Evolutionary conservation across 1,140 invertebrate species (phyloP).

Genomic region (Dendroctonus ponderosae): DNA sequence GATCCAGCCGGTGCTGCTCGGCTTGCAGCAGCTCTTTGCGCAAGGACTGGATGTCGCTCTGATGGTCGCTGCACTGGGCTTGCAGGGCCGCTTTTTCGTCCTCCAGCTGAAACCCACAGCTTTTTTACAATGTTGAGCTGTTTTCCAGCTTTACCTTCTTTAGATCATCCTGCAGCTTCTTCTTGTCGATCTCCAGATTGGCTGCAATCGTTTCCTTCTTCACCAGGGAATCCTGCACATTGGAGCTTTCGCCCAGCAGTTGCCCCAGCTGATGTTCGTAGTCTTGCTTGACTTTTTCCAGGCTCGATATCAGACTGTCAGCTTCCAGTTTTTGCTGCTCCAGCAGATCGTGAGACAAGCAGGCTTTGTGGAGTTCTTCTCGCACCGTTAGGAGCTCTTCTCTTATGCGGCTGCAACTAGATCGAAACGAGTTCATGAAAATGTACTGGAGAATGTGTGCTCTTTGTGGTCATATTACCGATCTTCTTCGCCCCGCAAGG

Average conservation of each 20-base stretch:
- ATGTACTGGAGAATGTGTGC: neutral
- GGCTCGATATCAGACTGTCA: slow-evolving; percentile 66
- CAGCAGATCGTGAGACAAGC: slow-evolving; percentile 69
- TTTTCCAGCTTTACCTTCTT: slow-evolving; percentile 55
- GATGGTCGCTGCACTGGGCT: slow-evolving; percentile 69
- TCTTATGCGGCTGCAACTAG: slow-evolving; percentile 7
- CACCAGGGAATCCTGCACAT: slow-evolving; percentile 70
- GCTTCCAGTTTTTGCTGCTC: slow-evolving; percentile 78
- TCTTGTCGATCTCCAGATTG: slow-evolving; percentile 69
- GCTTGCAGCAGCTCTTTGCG: slow-evolving; percentile 74
- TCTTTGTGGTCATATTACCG: neutral
- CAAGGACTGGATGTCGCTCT: slow-evolving; percentile 69
- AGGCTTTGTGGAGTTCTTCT: slow-evolving; percentile 72
- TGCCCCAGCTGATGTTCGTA: slow-evolving; percentile 74
- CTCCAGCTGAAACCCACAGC: slow-evolving; percentile 55
- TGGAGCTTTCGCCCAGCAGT: slow-evolving; percentile 66
- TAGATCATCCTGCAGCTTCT: slow-evolving; percentile 67
- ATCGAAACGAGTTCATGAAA: neutral
- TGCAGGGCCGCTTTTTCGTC: slow-evolving; percentile 68
- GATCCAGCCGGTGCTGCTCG: slow-evolving; percentile 73
- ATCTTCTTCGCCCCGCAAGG: slow-evolving; percentile 67
- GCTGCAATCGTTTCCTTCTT: slow-evolving; percentile 66
- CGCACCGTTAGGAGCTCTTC: slow-evolving; percentile 51
- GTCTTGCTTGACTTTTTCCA: slow-evolving; percentile 76
- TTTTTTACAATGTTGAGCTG: too few species aligned